phyloP scores from a whole-genome alignment of 1,140 invertebrate species.

The Saccostrea echinata region DNA sequence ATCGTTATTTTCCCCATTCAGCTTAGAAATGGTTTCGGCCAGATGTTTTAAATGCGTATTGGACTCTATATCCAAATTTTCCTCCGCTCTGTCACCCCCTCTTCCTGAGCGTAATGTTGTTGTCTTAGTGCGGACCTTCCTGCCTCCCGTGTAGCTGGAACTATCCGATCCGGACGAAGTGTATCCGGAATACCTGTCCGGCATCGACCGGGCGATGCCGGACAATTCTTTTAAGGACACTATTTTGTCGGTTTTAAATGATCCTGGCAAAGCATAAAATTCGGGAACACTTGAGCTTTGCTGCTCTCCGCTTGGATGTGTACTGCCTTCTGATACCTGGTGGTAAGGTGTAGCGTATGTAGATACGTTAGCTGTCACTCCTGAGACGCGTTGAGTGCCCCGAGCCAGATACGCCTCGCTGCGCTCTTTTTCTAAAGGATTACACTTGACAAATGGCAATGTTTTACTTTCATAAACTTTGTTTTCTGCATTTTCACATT shows the following conservation, averaged over 20 bases:
- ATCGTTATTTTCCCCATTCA: slow-evolving; percentile 57
- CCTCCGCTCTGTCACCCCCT: background rate
- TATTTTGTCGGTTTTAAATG: slow-evolving; percentile 49
- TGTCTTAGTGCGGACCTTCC: slow-evolving; percentile 52
- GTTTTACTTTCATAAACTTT: slow-evolving; percentile 26
- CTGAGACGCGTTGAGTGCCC: slow-evolving; percentile 17
- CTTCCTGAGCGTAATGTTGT: slow-evolving; percentile 44
- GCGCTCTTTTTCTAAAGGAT: background rate
- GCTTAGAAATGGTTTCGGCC: slow-evolving; percentile 55
- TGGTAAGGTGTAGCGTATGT: slow-evolving; percentile 4
- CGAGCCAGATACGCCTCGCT: slow-evolving; percentile 7
- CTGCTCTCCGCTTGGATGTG: background rate
- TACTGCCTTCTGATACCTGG: slow-evolving; percentile 35
- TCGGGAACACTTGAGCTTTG: slow-evolving; percentile 12
- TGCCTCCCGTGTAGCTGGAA: slow-evolving; percentile 55
- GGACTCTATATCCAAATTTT: slow-evolving; percentile 25
- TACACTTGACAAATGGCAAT: slow-evolving; percentile 5
- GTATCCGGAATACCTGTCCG: slow-evolving; percentile 54
- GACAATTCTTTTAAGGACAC: slow-evolving; percentile 49
- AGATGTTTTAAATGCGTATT: slow-evolving; percentile 37
- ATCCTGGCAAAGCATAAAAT: slow-evolving; percentile 26
- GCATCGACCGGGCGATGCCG: slow-evolving; percentile 39
- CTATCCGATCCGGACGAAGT: slow-evolving; percentile 49
- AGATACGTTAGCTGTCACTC: slow-evolving; percentile 12
- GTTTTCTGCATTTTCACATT: slow-evolving; percentile 20